phyloP scores from a whole-genome alignment of 2,797 vertebrate species.

The Siniperca obscura region DNA sequence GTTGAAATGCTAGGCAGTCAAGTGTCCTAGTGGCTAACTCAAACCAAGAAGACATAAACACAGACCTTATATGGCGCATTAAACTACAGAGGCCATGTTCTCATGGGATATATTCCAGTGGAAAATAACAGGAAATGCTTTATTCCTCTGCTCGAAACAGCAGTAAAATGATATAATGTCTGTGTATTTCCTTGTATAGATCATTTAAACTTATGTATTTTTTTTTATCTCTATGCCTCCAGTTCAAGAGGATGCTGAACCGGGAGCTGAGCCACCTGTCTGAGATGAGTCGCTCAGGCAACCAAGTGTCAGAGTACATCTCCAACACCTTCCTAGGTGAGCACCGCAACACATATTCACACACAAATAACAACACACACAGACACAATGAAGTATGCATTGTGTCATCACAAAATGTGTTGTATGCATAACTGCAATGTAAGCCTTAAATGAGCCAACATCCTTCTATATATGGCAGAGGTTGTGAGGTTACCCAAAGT shows the following conservation, averaged over 20 bases:
- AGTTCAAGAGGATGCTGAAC: conserved; percentile 99
- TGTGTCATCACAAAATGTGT: neutral
- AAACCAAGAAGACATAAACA: conserved; percentile 36
- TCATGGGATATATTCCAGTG: conserved; percentile 47
- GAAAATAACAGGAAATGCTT: conserved; percentile 64
- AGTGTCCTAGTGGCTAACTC: conserved; percentile 18
- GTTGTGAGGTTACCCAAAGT: conserved; percentile 46
- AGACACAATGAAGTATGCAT: neutral
- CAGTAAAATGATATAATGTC: conserved; percentile 6
- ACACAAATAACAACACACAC: conserved; percentile 14
- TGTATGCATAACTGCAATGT: neutral
- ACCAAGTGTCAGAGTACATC: conserved; percentile 99
- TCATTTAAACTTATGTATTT: conserved; percentile 11
- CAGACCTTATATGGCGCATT: conserved; percentile 47
- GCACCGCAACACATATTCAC: conserved; percentile 40
- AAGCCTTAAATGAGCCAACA: neutral
- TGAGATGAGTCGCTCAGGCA: conserved; percentile 98
- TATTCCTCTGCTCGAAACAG: conserved; percentile 1
- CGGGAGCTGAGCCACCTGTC: conserved; percentile 98
- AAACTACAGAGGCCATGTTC: conserved; percentile 30
- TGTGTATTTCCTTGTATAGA: neutral
- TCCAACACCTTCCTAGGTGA: conserved; percentile 99
- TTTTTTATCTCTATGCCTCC: conserved; percentile 49
- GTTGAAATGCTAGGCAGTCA: conserved; percentile 18
- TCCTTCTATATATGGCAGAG: conserved; percentile 26